These are phyloP conservation scores for Ataeniobius toweri DNA, from an alignment of 2,797 vertebrate species.

Conservation along the genomic window DNA sequence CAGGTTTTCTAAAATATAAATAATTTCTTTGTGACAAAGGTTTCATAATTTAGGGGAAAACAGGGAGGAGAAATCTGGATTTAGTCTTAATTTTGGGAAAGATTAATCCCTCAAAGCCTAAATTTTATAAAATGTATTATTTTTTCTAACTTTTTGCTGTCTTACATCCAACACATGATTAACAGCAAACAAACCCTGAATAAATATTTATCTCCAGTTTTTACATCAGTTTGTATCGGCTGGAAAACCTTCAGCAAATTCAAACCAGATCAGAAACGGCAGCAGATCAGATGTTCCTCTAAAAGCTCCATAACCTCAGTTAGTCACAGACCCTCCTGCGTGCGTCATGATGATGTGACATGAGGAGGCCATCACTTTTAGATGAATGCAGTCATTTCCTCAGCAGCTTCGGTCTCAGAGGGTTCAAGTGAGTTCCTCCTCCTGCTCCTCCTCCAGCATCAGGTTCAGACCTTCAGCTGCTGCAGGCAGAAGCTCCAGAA, in stretches of 20 bases:
- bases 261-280: too few relatives aligned
- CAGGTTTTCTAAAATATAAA: background rate
- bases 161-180: too few relatives aligned
- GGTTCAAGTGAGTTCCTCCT: background rate
- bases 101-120: too few relatives aligned
- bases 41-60: background rate
- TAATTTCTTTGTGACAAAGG: background rate
- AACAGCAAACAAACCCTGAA: background rate
- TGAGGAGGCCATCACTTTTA: background rate
- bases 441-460: background rate
- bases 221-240: too few relatives aligned
- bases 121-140: too few relatives aligned
- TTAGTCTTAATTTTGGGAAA: too few relatives aligned
- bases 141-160: too few relatives aligned
- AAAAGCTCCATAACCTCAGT: too few relatives aligned
- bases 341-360: background rate
- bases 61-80: too few relatives aligned
- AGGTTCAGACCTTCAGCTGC: background rate
- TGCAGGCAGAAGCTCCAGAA: background rate
- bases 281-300: too few relatives aligned
- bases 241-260: too few relatives aligned
- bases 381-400: constrained; percentile 5
- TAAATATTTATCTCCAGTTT: background rate
- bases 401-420: background rate
- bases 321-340: too few relatives aligned